Evolutionary conservation across 2,113 vertebrate species (phyloP), one percentile per base, ranked within the genome.

Genomic region (Herpetotheres cachinnans): DNA sequence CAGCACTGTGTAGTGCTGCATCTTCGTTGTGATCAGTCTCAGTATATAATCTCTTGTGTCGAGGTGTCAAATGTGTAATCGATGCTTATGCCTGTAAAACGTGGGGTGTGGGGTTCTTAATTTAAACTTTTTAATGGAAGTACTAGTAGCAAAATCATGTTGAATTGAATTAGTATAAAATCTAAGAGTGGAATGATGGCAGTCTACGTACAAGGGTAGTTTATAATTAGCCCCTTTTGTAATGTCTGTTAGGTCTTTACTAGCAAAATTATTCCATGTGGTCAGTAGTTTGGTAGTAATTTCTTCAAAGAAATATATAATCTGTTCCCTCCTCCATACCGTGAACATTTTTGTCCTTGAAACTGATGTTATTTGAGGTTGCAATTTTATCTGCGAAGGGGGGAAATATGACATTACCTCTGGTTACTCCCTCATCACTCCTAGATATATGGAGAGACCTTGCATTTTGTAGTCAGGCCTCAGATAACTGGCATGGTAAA

Each of bases 401-500:
- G 11, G 3, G 10, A 62, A 30, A 79, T 54, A 63, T 0, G 11
- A 7, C 49, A 30, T 22, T 29, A 36, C 16, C 27, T 69, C 18
- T 79, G 71, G 22, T 70, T 73, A 44, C 18, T 3, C 4, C 21
- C 17, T 56, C 4, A 2, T 89, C 0, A 1, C 74, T 46, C 16
- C 7, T 54, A 8, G 8, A 42, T 42, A 12, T 16, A 7, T 30
- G 19, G 19, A 21, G 66, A 62, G 19, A 58, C 30, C 13, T 44
- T 72, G 55, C 1, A 1, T 61, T 59, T 58, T 69, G 34, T 56
- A 73, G 54, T 40, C 30, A n/a, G 76, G 13, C 10, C 27, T n/a
- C 11, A 16, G 32, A 32, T 42, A 21, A 25, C 8, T 36, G 36
- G 8, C 49, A 4, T 0, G 0, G 4, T n/a, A 9, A 88, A 58